Conservation (phyloP, 2,797 vertebrate genomes). For the Hippopotamyrus pictus region DNA sequence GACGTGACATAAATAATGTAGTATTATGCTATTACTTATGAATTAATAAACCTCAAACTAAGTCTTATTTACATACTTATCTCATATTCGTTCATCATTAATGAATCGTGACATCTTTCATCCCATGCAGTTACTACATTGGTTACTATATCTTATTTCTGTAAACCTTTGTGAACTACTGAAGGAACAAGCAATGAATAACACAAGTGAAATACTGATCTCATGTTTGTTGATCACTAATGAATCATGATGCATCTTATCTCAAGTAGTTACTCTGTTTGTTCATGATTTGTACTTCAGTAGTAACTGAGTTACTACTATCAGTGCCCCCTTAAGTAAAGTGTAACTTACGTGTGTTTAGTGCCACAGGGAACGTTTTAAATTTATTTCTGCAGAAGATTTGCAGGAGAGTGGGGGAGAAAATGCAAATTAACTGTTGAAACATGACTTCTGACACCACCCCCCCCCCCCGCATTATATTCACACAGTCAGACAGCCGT, state of each 20-base stretch:
- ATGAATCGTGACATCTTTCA: not conserved
- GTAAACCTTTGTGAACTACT: not conserved
- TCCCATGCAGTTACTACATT: not conserved
- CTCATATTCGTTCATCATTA: not conserved
- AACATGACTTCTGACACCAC: not conserved
- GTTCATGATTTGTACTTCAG: not conserved
- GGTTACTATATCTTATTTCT: not conserved
- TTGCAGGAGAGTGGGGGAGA: not conserved
- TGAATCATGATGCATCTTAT: not conserved
- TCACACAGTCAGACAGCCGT: not conserved
- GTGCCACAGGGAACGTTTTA: not conserved
- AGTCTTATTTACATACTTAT: not conserved
- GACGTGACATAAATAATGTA: not conserved
- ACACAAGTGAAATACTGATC: not conserved
- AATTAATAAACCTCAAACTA: not conserved
- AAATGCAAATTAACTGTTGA: not conserved
- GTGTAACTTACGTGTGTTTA: not conserved
- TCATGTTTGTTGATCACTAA: not conserved
- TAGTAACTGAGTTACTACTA: not conserved
- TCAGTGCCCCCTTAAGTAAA: not conserved
- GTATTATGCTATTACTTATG: not conserved
- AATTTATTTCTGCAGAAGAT: not conserved
- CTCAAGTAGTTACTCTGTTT: not conserved
- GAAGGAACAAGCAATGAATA: not conserved
- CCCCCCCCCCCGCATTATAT: not conserved